Evolutionary conservation across 2,113 vertebrate species (phyloP).

Genomic region (Heterotis niloticus): DNA sequence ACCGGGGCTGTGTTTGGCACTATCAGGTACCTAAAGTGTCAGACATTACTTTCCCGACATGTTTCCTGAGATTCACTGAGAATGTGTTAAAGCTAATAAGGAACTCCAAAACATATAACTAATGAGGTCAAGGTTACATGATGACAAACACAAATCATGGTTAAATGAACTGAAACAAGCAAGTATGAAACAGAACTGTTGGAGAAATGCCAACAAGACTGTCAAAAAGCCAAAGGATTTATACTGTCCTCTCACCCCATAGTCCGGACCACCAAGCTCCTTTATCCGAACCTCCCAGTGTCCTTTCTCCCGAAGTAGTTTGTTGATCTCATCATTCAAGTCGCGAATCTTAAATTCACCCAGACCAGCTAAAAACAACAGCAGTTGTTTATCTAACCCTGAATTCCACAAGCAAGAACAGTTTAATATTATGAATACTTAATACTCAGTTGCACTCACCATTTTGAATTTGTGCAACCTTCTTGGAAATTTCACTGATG

Average conservation of each 20-base stretch:
- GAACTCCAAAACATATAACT: too few species aligned
- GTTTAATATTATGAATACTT: neutral
- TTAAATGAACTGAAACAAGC: too few species aligned
- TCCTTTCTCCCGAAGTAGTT: slow-evolving; percentile 91
- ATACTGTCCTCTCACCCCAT: slow-evolving; percentile 64
- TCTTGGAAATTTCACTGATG: slow-evolving; percentile 97
- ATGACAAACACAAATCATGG: too few species aligned
- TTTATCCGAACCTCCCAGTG: slow-evolving; percentile 95
- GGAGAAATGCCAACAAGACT: too few species aligned
- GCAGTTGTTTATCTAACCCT: neutral
- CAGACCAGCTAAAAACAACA: slow-evolving; percentile 74
- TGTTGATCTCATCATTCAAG: slow-evolving; percentile 97
- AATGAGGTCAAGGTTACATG: too few species aligned
- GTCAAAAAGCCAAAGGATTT: too few species aligned
- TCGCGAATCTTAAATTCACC: slow-evolving; percentile 95
- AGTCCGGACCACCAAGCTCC: slow-evolving; percentile 89
- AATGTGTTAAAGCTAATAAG: too few species aligned
- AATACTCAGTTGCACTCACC: slow-evolving; percentile 64
- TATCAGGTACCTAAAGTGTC: neutral
- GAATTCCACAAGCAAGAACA: neutral
- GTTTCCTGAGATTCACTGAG: neutral
- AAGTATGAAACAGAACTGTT: too few species aligned
- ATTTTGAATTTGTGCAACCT: slow-evolving; percentile 96
- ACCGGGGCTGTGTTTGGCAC: neutral
- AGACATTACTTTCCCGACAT: too few species aligned